Base-by-base conservation (phyloP, 1,140 invertebrate species). In the Plutomurus gul region DNA sequence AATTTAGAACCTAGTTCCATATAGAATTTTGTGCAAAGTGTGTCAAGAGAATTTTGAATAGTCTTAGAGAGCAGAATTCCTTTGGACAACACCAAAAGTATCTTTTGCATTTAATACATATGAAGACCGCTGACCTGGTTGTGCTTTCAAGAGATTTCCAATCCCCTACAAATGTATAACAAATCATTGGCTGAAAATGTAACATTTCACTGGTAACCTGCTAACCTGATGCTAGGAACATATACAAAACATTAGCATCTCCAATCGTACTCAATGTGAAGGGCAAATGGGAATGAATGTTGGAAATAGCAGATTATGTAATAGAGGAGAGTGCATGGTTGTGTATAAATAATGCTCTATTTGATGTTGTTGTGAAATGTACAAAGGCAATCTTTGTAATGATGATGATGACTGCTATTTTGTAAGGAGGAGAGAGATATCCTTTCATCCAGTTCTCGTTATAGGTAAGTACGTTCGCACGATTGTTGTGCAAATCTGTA, bases 401-500 rank as follows among this genome's bases (percentile, higher is more conserved):
- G 27, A 65, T 65, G 56, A 65, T 65, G 56, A 65, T 65, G 56
- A 65, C 36, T 13, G 27, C 18, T 49, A 18, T 20, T 20, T 11
- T 49, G 46, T 27, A 7, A 16, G 16, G 27, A 10, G 30, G 30
- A 56, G 11, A n/a, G 51, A 22, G 13, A 56, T 27, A 51, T 20
- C 47, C 47, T 56, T 8, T 25, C 22, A 27, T 27, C 20, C n/a
- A n/a, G n/a, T n/a, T n/a, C n/a, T n/a, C n/a, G n/a, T n/a, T n/a
- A n/a, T n/a, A n/a, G n/a, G n/a, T n/a, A n/a, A n/a, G n/a, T 18
- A 13, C 30, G 8, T 8, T 56, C 30, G 8, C 10, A 30, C 13
- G 56, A 16, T 65, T 65, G 27, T 65, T 65, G 56, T 65, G 56
- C 56, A 65, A 65, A 65, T 65, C 11, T 43, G n/a, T n/a, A n/a